These are phyloP conservation scores for Scyliorhinus canicula DNA, from an alignment of 2,797 vertebrate species.

Conservation along the genomic window DNA sequence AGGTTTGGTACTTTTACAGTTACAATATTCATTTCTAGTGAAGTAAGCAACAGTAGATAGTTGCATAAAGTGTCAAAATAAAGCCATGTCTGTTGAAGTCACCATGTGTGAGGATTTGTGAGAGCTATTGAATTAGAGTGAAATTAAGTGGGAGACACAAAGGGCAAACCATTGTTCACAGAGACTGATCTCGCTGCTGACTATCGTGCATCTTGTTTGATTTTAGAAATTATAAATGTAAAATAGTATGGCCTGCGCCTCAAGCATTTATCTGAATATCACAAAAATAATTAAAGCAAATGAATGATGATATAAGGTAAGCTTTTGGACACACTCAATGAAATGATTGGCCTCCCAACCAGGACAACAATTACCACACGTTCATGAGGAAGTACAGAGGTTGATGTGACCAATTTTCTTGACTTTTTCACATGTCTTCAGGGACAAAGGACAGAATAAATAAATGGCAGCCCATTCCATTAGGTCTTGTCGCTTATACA, in stretches of 20 bases:
- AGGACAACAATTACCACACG: too few species aligned
- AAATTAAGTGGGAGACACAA: neutral
- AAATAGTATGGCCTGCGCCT: neutral
- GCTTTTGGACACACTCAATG: neutral
- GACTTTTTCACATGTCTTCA: neutral
- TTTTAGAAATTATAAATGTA: neutral
- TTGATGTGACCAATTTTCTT: neutral
- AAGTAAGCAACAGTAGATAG: neutral
- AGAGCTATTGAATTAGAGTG: neutral
- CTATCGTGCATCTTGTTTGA: neutral
- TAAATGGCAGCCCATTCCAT: neutral
- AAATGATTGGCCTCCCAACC: neutral
- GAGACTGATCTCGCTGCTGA: neutral
- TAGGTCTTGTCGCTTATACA: neutral
- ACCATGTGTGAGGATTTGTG: neutral
- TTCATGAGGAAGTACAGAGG: neutral
- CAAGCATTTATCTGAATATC: neutral
- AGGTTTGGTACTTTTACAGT: neutral
- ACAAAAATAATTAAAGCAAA: neutral
- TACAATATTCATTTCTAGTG: neutral
- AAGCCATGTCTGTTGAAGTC: neutral
- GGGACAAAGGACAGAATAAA: neutral
- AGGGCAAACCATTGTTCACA: neutral
- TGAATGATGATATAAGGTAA: neutral
- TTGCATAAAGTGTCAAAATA: neutral